Base-by-base conservation (phyloP, 2,888 invertebrate genomes). In the Polydrusus cervinus region DNA sequence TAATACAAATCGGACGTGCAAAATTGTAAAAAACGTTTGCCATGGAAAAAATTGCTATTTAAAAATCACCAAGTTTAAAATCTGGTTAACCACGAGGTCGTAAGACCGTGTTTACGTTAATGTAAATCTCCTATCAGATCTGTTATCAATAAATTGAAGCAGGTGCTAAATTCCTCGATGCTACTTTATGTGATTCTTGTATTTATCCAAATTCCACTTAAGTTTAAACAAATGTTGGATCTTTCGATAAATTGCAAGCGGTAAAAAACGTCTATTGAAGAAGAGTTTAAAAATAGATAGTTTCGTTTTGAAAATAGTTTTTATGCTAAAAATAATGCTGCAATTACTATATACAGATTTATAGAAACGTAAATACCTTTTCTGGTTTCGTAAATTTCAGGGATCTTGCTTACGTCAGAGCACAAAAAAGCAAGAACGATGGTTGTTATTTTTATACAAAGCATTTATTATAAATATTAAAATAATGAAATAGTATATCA, bases 101-200 rank as follows among this genome's bases (percentile, higher is more conserved):
- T 34, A 34, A 8, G 3, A 9, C 3, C 1, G 13, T 14, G 47
- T 16, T 49, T n/a, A 49, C 16, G 16, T 49, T 49, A 16, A 49
- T 6, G 14, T 49, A 9, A 3, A 0, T 49, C 9, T 16, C 16
- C 47, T 49, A 16, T 16, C 14, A 9, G 47, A 49, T 49, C 8
- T 49, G 18, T 49, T 49, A 49, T 49, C 47, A 49, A 49, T 49
- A 49, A 49, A 49, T 49, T 45, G n/a, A n/a, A n/a, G 1, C 14
- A 45, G 13, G n/a, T 45, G n/a, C 14, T n/a, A 45, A 45, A 45
- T 45, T n/a, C 6, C 3, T 34, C 1, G 7, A n/a, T 45, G 13
- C 45, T 45, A 45, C 9, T 45, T 45, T 45, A 45, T 45, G 13
- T n/a, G 14, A 14, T 45, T 45, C 8, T n/a, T n/a, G 14, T n/a